These are phyloP conservation scores for Dendronephthya gigantea DNA, from an alignment of 64 coral and sea anemone species.

Conservation along the genomic window DNA sequence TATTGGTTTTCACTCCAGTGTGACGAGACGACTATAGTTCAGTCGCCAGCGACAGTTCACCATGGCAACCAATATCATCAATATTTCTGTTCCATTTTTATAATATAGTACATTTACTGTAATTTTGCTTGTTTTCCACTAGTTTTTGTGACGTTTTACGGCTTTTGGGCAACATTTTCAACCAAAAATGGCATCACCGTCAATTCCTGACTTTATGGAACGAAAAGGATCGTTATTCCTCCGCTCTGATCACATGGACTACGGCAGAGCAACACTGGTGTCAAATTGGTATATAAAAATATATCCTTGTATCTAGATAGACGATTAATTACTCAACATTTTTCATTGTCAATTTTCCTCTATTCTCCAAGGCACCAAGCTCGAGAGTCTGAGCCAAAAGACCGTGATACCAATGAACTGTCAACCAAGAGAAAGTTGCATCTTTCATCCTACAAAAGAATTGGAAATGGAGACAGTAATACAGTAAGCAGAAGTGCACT, in stretches of 20 bases:
- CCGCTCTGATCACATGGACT: constrained; percentile 94
- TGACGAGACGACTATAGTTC: not conserved
- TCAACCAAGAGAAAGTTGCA: not conserved
- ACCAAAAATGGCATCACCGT: not conserved
- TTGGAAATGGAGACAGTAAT: not conserved
- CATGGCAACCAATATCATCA: not conserved
- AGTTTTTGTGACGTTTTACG: not conserved
- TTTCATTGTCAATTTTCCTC: not conserved
- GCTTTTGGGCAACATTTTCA: not conserved
- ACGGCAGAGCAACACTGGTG: constrained; percentile 69
- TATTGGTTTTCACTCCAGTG: not conserved
- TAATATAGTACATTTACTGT: not conserved
- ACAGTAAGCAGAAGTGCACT: not conserved
- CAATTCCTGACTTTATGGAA: constrained; percentile 68
- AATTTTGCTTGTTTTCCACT: not conserved
- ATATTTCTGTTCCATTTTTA: not conserved
- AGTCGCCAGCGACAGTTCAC: not conserved
- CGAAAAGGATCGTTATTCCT: constrained; percentile 90
- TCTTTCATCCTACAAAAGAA: not conserved
- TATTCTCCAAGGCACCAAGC: not conserved
- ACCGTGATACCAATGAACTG: not conserved
- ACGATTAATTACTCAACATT: not conserved
- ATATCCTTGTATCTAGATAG: too few relatives aligned
- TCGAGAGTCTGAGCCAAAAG: not conserved
- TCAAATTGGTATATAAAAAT: constrained; percentile 84